Conservation (phyloP, 2,797 vertebrate species). For the Anguilla pacifica region DNA sequence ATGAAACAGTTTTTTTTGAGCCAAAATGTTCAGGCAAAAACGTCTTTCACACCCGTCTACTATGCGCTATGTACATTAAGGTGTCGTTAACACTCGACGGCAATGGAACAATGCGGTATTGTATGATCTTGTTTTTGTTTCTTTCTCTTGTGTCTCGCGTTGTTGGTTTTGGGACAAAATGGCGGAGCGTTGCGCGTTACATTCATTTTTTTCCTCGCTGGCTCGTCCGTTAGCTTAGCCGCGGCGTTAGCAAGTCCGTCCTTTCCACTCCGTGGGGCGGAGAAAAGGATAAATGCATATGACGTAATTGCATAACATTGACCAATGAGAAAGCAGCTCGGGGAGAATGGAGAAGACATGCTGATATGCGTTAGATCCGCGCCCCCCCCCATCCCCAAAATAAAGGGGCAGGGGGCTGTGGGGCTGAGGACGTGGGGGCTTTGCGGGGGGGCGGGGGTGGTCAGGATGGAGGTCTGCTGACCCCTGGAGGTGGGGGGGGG, state of each 20-base stretch:
- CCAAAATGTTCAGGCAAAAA: slow-evolving; percentile 67
- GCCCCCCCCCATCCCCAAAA: slow-evolving; percentile 19
- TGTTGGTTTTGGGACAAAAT: slow-evolving; percentile 54
- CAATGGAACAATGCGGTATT: slow-evolving; percentile 55
- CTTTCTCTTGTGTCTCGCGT: slow-evolving; percentile 54
- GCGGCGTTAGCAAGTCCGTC: slow-evolving; percentile 49
- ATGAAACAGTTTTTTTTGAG: slow-evolving; percentile 78
- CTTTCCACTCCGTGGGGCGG: slow-evolving; percentile 52
- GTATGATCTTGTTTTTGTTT: slow-evolving; percentile 48
- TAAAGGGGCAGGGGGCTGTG: background rate
- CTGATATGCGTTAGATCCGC: slow-evolving; percentile 60
- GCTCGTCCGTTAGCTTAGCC: slow-evolving; percentile 53
- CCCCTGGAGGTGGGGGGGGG: slow-evolving; percentile 46
- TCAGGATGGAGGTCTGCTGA: slow-evolving; percentile 56
- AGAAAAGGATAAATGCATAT: slow-evolving; percentile 61
- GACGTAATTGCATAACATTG: slow-evolving; percentile 74
- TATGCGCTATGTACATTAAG: slow-evolving; percentile 62
- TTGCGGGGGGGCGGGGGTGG: slow-evolving; percentile 41
- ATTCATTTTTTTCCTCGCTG: slow-evolving; percentile 62
- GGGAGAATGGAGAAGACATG: slow-evolving; percentile 63
- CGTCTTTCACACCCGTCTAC: slow-evolving; percentile 42
- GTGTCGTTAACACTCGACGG: slow-evolving; percentile 62
- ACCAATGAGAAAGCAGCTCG: slow-evolving; percentile 68
- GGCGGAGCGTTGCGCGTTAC: slow-evolving; percentile 59
- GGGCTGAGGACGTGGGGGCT: too few relatives aligned